These are phyloP conservation scores for Hirtodrosophila cameraria DNA, from an alignment of 2,888 invertebrate genomes.

Conservation along the genomic window DNA sequence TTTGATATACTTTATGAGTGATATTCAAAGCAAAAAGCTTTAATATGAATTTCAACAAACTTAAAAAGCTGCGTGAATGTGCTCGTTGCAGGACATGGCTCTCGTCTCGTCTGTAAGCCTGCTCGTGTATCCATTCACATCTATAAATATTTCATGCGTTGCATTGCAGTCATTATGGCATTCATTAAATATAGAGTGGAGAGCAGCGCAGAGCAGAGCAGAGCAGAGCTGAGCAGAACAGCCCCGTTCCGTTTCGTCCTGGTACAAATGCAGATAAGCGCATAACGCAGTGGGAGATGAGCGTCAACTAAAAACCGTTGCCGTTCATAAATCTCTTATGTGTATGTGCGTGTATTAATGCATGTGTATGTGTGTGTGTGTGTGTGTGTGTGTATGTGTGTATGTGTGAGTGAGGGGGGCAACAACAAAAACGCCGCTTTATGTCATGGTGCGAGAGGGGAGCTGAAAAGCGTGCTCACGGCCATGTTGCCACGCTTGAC, in stretches of 20 bases:
- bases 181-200: conserved; percentile 77
- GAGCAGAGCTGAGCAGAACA: background rate
- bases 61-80: background rate
- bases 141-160: conserved; percentile 79
- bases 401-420: background rate
- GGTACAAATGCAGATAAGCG: conserved; percentile 53
- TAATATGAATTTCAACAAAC: conserved; percentile 14
- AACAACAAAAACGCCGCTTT: conserved; percentile 43
- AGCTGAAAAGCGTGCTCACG: conserved; percentile 42
- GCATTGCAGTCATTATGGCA: conserved; percentile 80
- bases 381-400: background rate
- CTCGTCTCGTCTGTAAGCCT: conserved; percentile 5
- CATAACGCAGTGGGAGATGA: conserved; percentile 49
- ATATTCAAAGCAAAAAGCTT: conserved; percentile 30
- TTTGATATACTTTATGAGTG: conserved; percentile 12
- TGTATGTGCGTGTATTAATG: conserved; percentile 3
- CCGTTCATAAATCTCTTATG: conserved; percentile 74
- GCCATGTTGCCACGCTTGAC: conserved; percentile 63
- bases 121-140: conserved; percentile 57
- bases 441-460: conserved; percentile 22
- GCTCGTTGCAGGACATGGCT: background rate
- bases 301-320: conserved; percentile 67
- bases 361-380: background rate
- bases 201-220: conserved; percentile 29
- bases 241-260: too few species aligned